phyloP scores from a whole-genome alignment of 2,113 vertebrate species.

The Chionodraco myersi region DNA sequence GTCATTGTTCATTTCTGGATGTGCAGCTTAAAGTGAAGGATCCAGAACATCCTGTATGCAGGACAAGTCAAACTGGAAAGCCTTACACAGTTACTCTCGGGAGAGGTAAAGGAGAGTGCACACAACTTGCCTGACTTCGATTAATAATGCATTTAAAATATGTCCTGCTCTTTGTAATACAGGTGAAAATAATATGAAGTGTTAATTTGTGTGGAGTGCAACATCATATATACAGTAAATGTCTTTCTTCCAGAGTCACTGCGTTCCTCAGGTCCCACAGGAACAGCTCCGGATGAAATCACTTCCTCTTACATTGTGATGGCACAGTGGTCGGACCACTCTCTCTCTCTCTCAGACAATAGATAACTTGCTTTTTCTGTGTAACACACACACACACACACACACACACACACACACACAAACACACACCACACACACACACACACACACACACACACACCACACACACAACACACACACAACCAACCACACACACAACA shows the following conservation, averaged over 20 bases:
- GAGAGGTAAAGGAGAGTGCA: constrained; percentile 21
- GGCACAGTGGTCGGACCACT: constrained; percentile 29
- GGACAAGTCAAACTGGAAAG: constrained; percentile 31
- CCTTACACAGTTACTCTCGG: not conserved
- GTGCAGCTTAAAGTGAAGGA: constrained; percentile 15
- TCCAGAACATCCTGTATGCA: not conserved
- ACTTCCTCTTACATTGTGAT: constrained; percentile 76
- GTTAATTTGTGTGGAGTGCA: not conserved
- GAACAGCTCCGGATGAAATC: constrained; percentile 69
- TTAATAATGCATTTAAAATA: not conserved
- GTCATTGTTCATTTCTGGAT: constrained; percentile 35
- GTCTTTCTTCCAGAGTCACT: constrained; percentile 9
- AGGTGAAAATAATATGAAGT: not conserved
- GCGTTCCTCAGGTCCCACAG: constrained; percentile 69
- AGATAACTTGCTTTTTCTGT: too few species aligned
- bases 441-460: too few species aligned
- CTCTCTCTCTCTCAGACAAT: not conserved
- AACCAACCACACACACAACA: too few species aligned
- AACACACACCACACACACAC: too few species aligned
- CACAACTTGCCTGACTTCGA: not conserved
- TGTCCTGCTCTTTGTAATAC: not conserved
- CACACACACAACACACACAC: too few species aligned
- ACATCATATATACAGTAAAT: constrained; percentile 23
- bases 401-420: too few species aligned
- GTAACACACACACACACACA: too few species aligned